Evolutionary conservation across 2,888 invertebrate genomes (phyloP).

Genomic region (Sphinx pinastri): DNA sequence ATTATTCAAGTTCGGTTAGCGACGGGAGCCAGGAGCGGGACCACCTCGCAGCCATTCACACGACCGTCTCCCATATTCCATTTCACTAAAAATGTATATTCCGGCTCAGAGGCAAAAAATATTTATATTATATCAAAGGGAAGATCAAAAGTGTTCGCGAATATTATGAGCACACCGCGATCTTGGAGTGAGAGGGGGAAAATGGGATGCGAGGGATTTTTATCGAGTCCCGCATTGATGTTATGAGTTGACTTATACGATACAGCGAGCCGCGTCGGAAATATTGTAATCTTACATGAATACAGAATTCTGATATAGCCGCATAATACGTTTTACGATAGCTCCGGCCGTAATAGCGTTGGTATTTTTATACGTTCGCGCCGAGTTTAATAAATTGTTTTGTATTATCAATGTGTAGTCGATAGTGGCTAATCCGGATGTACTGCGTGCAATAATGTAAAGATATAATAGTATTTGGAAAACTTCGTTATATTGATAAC

Average conservation of each 20-base stretch:
- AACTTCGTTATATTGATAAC: conserved; percentile 6
- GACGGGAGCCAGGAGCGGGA: conserved; percentile 32
- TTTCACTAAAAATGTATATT: conserved; percentile 66
- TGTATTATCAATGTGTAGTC: conserved; percentile 41
- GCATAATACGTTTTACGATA: conserved; percentile 58
- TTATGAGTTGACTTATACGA: conserved; percentile 61
- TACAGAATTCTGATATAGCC: conserved; percentile 62
- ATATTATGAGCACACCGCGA: conserved; percentile 50
- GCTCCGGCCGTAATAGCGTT: conserved; percentile 52
- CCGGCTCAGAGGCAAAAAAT: conserved; percentile 66
- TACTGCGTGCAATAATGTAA: conserved; percentile 21
- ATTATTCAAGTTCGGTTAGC: conserved; percentile 55
- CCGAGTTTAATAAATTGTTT: conserved; percentile 51
- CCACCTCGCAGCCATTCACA: conserved; percentile 32
- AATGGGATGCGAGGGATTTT: conserved; percentile 56
- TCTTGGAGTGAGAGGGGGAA: conserved; percentile 49
- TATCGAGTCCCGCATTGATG: conserved; percentile 64
- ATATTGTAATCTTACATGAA: conserved; percentile 73
- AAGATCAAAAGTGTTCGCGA: conserved; percentile 71
- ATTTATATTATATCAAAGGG: conserved; percentile 73
- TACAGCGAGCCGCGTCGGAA: conserved; percentile 58
- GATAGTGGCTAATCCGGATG: conserved; percentile 3
- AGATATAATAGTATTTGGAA: conserved; percentile 14
- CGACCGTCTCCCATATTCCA: conserved; percentile 56
- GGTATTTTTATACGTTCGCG: conserved; percentile 47